Conservation (phyloP, 1,140 invertebrate genomes). For the Diorhabda sublineata region DNA sequence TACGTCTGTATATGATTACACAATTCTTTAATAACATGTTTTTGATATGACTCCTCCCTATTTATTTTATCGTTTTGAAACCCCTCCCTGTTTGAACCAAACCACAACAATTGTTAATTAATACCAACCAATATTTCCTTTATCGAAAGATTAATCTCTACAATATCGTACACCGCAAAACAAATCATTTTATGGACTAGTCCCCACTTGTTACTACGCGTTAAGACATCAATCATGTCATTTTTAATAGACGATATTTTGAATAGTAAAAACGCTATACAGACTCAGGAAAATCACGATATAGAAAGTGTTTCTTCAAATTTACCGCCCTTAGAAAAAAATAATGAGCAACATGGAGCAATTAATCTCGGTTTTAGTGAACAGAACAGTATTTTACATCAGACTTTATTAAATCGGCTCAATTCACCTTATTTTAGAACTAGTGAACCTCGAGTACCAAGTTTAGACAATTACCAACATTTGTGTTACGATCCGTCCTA, state of each 20-base stretch:
- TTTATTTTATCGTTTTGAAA: neutral
- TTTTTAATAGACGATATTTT: neutral
- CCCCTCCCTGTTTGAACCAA: neutral
- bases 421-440: neutral
- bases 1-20: no score
- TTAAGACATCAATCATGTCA: neutral
- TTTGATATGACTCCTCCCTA: no score
- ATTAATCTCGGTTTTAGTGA: neutral
- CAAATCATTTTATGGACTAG: neutral
- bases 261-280: neutral
- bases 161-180: neutral
- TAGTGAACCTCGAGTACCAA: neutral
- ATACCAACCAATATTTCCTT: conserved; percentile 3
- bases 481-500: neutral
- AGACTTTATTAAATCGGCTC: neutral
- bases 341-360: neutral
- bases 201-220: neutral
- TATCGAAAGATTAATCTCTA: conserved; percentile 1
- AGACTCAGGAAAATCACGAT: neutral
- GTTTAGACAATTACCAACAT: neutral
- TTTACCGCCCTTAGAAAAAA: neutral
- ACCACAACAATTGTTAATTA: conserved; percentile 1
- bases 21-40: no score
- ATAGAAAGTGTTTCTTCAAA: neutral
- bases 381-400: neutral